phyloP scores from a whole-genome alignment of 1,140 invertebrate species.

The Portunus trituberculatus region DNA sequence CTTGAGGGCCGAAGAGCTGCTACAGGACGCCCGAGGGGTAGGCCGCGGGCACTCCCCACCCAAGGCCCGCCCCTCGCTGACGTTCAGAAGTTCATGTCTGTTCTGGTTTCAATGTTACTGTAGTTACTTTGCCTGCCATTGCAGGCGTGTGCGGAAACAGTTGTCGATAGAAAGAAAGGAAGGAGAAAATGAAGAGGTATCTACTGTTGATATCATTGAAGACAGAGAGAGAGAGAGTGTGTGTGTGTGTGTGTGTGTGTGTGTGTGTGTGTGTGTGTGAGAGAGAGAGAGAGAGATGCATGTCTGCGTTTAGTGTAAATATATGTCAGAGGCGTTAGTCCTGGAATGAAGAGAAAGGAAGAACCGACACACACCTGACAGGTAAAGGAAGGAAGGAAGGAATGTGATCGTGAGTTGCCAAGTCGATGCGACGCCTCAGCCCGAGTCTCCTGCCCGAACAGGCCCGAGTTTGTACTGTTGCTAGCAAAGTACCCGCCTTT shows the following conservation, averaged over 20 bases:
- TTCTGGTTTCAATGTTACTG: background rate
- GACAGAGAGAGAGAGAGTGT: no score
- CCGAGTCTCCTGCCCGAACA: conserved; percentile 26
- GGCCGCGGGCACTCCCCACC: background rate
- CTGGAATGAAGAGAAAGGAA: background rate
- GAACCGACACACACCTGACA: background rate
- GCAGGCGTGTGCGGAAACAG: no score
- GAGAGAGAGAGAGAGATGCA: background rate
- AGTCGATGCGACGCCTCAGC: background rate
- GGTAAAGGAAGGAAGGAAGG: background rate
- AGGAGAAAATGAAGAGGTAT: no score
- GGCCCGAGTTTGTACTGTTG: conserved; percentile 65
- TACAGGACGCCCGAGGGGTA: background rate
- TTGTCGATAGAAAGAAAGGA: no score
- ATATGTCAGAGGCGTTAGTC: background rate
- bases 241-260: no score
- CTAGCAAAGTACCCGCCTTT: conserved; percentile 63
- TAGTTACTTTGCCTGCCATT: background rate
- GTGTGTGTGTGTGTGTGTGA: background rate
- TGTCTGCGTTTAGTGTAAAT: no score
- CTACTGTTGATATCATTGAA: no score
- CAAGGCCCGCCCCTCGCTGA: background rate
- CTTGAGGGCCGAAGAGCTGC: background rate
- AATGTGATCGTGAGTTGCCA: conserved; percentile 56
- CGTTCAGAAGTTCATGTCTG: background rate